phyloP scores from a whole-genome alignment of 2,113 vertebrate genomes.

The Zingel zingel region DNA sequence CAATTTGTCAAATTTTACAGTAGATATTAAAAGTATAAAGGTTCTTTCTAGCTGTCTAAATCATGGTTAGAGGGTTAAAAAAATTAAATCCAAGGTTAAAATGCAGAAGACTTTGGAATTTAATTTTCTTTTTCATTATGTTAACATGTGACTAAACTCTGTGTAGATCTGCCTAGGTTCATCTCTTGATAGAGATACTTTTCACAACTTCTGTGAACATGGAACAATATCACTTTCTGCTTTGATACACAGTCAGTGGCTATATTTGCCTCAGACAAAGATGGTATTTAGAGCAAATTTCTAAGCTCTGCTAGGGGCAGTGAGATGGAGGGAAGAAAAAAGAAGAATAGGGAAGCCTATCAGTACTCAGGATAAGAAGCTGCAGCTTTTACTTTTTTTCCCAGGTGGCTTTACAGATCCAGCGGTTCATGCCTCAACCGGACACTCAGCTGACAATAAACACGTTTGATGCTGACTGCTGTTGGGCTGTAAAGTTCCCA shows the following conservation, averaged over 20 bases:
- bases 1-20: constrained; percentile 37
- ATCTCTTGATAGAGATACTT: neutral
- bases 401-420: constrained; percentile 66
- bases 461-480: constrained; percentile 80
- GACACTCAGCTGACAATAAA: constrained; percentile 80
- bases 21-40: constrained; percentile 24
- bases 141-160: constrained; percentile 17
- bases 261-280: constrained; percentile 36
- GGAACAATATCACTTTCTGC: constrained; percentile 7
- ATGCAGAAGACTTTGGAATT: neutral
- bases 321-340: constrained; percentile 38
- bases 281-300: constrained; percentile 47
- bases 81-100: constrained; percentile 21
- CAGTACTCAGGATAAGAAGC: constrained; percentile 48
- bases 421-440: constrained; percentile 71
- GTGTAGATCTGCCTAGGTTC: neutral
- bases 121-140: neutral
- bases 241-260: constrained; percentile 12
- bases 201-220: neutral
- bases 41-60: neutral
- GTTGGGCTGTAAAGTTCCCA: constrained; percentile 74
- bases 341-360: constrained; percentile 37
- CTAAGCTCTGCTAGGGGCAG: constrained; percentile 34
- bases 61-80: constrained; percentile 15
- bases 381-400: constrained; percentile 41